A percentile compares a stretch with the other conserved stretches of the same genome.
These are phyloP conservation scores for Lepus europaeus DNA, from an alignment of 2,113 vertebrate genomes.

Conservation along the genomic window DNA sequence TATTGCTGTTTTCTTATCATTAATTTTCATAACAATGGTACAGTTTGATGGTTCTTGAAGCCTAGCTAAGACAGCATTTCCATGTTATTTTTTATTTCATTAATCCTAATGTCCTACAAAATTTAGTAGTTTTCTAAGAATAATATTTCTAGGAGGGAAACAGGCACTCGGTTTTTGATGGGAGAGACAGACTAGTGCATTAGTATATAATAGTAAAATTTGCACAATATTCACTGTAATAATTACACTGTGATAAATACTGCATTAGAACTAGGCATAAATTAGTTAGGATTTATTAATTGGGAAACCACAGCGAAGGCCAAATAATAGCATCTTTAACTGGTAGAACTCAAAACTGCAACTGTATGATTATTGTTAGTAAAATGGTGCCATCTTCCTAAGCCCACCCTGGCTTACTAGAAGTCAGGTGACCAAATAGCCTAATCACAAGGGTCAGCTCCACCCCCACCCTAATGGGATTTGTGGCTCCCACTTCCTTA, in stretches of 20 bases:
- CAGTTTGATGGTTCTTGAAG: not conserved
- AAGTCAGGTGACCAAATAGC: too few species aligned
- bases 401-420: too few species aligned
- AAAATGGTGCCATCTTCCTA: too few species aligned
- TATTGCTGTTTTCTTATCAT: not conserved
- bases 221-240: too few species aligned
- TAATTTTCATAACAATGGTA: not conserved
- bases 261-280: not conserved
- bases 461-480: too few species aligned
- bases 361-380: not conserved
- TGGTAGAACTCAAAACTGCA: not conserved
- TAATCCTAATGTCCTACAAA: not conserved
- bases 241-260: not conserved
- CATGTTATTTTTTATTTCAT: not conserved
- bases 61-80: not conserved
- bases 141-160: not conserved
- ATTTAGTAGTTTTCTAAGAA: not conserved
- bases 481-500: too few species aligned
- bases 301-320: not conserved
- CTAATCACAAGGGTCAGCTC: too few species aligned
- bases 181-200: not conserved
- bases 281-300: not conserved
- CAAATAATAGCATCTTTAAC: constrained; percentile 13
- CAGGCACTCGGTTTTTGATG: not conserved
- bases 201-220: not conserved